These are phyloP conservation scores for Tenthredo livida DNA, from an alignment of 2,888 invertebrate genomes.

Conservation along the genomic window DNA sequence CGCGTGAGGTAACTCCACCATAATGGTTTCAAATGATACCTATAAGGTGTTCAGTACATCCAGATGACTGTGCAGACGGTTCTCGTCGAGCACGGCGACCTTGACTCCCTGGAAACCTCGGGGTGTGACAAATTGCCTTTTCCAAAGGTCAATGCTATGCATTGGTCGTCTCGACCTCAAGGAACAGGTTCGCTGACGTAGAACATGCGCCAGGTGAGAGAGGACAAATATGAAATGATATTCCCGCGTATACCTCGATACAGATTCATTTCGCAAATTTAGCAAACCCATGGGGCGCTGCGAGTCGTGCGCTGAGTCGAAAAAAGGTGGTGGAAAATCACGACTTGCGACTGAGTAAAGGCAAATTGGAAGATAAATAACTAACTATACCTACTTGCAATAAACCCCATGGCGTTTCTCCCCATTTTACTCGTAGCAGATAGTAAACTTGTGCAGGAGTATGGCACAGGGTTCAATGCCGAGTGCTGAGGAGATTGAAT, in stretches of 20 bases:
- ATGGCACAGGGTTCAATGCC: neutral
- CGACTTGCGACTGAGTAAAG: neutral
- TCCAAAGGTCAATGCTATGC: constrained; percentile 44
- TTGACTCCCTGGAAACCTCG: constrained; percentile 14
- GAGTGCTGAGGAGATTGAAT: constrained; percentile 16
- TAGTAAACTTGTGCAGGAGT: neutral
- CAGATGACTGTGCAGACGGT: constrained; percentile 1
- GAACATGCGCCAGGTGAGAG: constrained; percentile 6
- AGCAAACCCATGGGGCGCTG: neutral
- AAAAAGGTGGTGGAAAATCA: neutral
- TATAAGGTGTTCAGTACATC: neutral
- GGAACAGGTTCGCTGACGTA: neutral
- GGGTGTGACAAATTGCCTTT: constrained; percentile 39
- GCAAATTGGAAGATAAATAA: constrained; percentile 44
- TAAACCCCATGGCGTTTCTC: constrained; percentile 32
- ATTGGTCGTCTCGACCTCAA: constrained; percentile 7
- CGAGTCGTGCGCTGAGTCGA: neutral
- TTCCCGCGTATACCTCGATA: neutral
- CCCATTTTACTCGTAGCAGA: neutral
- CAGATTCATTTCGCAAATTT: neutral
- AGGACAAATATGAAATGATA: neutral
- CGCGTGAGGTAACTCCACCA: neutral
- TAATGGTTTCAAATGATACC: constrained; percentile 9
- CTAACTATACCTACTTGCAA: neutral
- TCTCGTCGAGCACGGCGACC: neutral